Base-by-base conservation (phyloP, 2,797 vertebrate species). In the Sylvilagus floridanus region DNA sequence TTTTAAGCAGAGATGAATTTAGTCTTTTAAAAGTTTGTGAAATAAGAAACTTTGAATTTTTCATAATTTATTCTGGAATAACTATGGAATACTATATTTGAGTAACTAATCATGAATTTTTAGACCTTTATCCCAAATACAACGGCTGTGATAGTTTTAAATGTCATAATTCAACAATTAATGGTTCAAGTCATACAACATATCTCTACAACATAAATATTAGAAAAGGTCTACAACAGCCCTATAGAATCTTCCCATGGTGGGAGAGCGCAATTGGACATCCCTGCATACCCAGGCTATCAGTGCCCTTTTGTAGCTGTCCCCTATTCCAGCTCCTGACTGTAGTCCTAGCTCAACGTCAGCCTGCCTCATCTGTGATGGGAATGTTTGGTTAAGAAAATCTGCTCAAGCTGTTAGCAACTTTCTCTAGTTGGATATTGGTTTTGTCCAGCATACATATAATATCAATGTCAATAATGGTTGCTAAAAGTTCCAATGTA, bases 11-110 rank as follows among this genome's bases (percentile, higher is more conserved):
- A 65, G 17, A 60, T 6, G 90, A 86, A 88, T 66, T 90, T 8
- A 73, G 35, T 5, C 9, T 76, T 92, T 90, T 84, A 50, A 84
- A 92, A 73, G n/a, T 21, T 86, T 11, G 5, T 95, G 14, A 69
- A 75, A 10, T 21, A 66, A 35, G 54, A 62, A 96, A 63, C 26
- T 77, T 82, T 69, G 83, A 83, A 52, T 50, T 78, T 14, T 35
- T 91, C 14, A 26, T 4, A 86, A 52, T 91, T 68, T 69, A 13
- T 42, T 84, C 83, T 76, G n/a, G 62, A 90, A 30, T 4, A 79
- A 93, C 30, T 88, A 60, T n/a, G n/a, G 14, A 84, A 77, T 6
- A 0, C n/a, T 82, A 72, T 54, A 4, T 76, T 68, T 92, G 63
- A 85, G 50, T 66, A 90, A 91, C 0, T 82, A 77, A 78, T 37